phyloP scores from a whole-genome alignment of 1,140 invertebrate species.

The Drosophila grimshawi region DNA sequence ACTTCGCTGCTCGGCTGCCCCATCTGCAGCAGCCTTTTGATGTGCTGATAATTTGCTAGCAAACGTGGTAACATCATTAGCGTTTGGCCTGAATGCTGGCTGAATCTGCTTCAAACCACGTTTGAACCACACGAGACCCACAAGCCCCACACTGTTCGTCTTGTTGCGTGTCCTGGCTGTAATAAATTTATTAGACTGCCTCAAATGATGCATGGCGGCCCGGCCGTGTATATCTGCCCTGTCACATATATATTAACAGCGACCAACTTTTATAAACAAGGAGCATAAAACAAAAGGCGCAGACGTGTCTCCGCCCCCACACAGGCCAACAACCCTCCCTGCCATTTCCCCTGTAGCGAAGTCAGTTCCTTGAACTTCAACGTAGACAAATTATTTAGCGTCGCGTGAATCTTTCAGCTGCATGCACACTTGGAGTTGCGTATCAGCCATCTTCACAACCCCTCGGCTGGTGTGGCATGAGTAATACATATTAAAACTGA shows the following conservation, averaged over 20 bases:
- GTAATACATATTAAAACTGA: constrained; percentile 67
- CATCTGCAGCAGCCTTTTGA: constrained; percentile 48
- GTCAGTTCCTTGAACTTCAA: constrained; percentile 74
- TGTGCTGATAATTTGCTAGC: constrained; percentile 77
- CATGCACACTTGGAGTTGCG: constrained; percentile 22
- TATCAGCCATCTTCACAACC: background rate
- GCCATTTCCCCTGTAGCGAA: background rate
- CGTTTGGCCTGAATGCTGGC: constrained; percentile 42
- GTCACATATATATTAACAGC: constrained; percentile 53
- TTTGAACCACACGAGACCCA: background rate
- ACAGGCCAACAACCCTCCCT: background rate
- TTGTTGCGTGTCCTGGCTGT: constrained; percentile 48
- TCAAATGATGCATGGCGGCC: constrained; percentile 72
- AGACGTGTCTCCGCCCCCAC: constrained; percentile 15
- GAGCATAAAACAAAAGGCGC: constrained; percentile 60
- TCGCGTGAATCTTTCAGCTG: constrained; percentile 32
- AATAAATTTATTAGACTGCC: constrained; percentile 79
- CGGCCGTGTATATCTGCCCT: constrained; percentile 39
- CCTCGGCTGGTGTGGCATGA: background rate
- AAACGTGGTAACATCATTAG: constrained; percentile 82
- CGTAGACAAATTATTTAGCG: constrained; percentile 73
- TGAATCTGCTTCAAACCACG: background rate
- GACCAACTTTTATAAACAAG: constrained; percentile 47
- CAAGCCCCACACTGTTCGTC: background rate
- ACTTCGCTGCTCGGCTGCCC: constrained; percentile 7